These are phyloP conservation scores for Dichetophora obliterata DNA, from an alignment of 2,888 invertebrate species.

Conservation along the genomic window DNA sequence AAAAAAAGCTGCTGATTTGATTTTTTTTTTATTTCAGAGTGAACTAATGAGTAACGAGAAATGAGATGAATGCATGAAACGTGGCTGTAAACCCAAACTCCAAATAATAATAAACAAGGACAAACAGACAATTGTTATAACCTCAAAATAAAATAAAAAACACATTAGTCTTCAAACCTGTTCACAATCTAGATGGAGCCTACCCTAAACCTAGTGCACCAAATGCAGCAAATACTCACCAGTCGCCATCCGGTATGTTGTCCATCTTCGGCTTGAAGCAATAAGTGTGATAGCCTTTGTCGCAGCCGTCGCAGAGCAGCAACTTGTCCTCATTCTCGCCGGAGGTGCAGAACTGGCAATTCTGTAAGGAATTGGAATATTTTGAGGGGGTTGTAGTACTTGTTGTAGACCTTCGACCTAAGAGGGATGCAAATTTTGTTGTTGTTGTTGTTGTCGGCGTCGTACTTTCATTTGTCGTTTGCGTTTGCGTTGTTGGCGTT, in stretches of 20 bases:
- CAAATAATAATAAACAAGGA: not conserved
- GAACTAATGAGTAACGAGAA: not conserved
- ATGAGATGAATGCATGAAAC: not conserved
- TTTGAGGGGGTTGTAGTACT: constrained; percentile 60
- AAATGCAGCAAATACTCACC: constrained; percentile 74
- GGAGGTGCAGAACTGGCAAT: constrained; percentile 96
- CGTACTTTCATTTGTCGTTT: constrained; percentile 38
- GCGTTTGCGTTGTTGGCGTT: constrained; percentile 52
- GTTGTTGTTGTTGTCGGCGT: constrained; percentile 37
- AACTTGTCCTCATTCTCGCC: constrained; percentile 97
- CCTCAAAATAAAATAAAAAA: not conserved
- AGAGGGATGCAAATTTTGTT: constrained; percentile 42
- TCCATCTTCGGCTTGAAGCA: constrained; percentile 98
- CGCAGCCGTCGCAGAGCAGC: constrained; percentile 96
- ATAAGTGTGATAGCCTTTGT: constrained; percentile 98
- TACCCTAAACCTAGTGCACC: not conserved
- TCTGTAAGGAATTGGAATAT: constrained; percentile 75
- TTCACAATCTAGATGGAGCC: not conserved
- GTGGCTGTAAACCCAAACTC: not conserved
- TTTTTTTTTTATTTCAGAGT: too few relatives aligned
- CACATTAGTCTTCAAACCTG: not conserved
- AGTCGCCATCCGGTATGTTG: constrained; percentile 96
- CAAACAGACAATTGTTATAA: not conserved
- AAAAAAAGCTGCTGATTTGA: not conserved
- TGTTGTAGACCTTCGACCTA: constrained; percentile 54